phyloP scores from a whole-genome alignment of 37 sponge, comb jelly and placozoan genomes.

The Beroe forskalii region DNA sequence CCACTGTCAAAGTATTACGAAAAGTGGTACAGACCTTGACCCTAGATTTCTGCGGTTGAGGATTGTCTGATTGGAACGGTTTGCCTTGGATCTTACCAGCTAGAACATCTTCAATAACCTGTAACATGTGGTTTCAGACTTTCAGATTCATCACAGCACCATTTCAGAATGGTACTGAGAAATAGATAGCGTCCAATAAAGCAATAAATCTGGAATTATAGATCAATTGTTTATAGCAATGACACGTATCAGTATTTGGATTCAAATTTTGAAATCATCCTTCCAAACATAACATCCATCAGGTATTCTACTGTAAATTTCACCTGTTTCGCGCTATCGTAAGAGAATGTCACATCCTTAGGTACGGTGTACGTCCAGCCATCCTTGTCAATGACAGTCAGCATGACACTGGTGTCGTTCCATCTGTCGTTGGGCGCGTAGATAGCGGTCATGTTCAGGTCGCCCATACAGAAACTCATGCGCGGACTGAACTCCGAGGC shows the following conservation, averaged over 20 bases:
- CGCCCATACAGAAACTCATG: background rate
- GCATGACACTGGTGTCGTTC: conserved; percentile 7
- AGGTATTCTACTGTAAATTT: too few relatives aligned
- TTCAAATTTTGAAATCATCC: too few relatives aligned
- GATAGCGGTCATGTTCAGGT: conserved; percentile 19
- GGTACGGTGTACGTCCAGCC: conserved; percentile 49
- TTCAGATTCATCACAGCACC: too few relatives aligned
- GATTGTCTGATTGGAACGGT: background rate
- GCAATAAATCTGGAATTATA: too few relatives aligned
- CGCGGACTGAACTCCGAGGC: conserved; percentile 23
- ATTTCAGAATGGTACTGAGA: too few relatives aligned
- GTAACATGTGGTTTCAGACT: too few relatives aligned
- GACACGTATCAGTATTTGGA: too few relatives aligned
- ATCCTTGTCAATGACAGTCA: conserved; percentile 31
- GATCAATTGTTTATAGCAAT: too few relatives aligned
- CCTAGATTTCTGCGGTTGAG: background rate
- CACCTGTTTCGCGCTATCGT: conserved; percentile 15
- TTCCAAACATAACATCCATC: too few relatives aligned
- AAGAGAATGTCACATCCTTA: background rate
- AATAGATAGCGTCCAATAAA: too few relatives aligned
- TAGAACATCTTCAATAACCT: conserved; percentile 31
- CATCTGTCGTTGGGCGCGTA: conserved; percentile 41
- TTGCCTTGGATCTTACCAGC: conserved; percentile 25
- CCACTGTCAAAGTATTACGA: too few relatives aligned
- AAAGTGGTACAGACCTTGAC: background rate